A percentile compares a stretch with the other conserved stretches of the same genome.
phyloP scores from a whole-genome alignment of 2,797 vertebrate genomes.

The Spinus olivaceus region DNA sequence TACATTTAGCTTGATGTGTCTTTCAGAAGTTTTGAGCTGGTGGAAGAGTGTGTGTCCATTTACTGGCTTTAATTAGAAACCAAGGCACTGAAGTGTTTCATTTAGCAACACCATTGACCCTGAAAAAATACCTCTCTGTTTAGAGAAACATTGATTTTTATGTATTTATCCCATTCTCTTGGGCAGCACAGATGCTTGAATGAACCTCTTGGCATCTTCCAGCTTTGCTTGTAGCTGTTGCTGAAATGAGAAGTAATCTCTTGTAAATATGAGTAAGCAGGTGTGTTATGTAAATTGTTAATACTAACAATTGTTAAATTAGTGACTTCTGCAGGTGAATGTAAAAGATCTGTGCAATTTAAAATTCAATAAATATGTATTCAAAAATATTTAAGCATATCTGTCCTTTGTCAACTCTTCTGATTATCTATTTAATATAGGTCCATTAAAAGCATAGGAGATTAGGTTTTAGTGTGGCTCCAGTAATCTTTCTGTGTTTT shows the following conservation, averaged over 20 bases:
- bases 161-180: not conserved
- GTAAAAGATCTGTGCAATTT: not conserved
- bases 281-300: not conserved
- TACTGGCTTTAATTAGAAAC: not conserved
- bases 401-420: not conserved
- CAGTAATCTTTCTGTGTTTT: not conserved
- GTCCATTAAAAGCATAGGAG: not conserved
- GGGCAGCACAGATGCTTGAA: not conserved
- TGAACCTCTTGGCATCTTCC: not conserved
- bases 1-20: not conserved
- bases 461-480: not conserved
- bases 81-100: not conserved
- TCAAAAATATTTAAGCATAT: not conserved
- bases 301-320: not conserved
- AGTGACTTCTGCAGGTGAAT: not conserved
- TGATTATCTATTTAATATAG: not conserved
- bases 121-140: not conserved
- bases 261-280: not conserved
- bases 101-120: not conserved
- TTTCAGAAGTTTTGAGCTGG: not conserved
- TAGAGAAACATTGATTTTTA: not conserved
- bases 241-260: not conserved
- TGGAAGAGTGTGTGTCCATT: not conserved
- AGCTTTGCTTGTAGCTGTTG: not conserved
- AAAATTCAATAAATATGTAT: constrained; percentile 10